Base-by-base conservation (phyloP, 2,113 vertebrate genomes). In the Xyliphius kryptos region DNA sequence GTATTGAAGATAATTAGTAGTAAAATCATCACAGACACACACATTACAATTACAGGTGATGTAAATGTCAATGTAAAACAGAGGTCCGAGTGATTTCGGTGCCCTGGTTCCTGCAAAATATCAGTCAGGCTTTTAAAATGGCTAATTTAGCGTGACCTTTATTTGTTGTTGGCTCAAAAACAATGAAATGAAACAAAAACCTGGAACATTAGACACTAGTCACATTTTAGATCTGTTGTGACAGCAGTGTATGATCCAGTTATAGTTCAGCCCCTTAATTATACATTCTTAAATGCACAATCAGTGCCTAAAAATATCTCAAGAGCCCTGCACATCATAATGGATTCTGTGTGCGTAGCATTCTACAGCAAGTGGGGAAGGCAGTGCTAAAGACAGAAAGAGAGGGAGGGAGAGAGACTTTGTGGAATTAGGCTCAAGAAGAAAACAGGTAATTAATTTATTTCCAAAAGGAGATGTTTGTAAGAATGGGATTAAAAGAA, bases 181-280 rank as follows among this genome's bases (percentile, higher is more conserved):
- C 13, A 8, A 41, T 12, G 14, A 32, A 57, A 20, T 12, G 3
- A 20, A 37, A 17, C 16, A 43, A 44, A 58, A 59, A 14, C 15
- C 26, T 9, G 3, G 9, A 14, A 10, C 40, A 12, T 11, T 8
- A 60, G 15, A 22, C 44, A 4, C 22, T 14, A 6, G 37, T 3
- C 47, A 20, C 12, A 21, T 50, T 32, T 38, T 50, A 20, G 46
- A 38, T 21, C 3, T 9, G 47, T 32, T 11, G 16, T 15, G 47
- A 50, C 9, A 19, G 12, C 13, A 9, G 26, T 32, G 38, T 38
- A 11, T 6, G 20, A 50, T 50, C 32, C 32, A n/a, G 9, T 11
- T 13, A 61, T n/a, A 19, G 59, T 21, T 50, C 46, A 40, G 40
- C 26, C 26, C 58, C 58, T 37, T 44, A 60, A 49, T 60, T 61